Conservation (phyloP, 2,888 invertebrate genomes). For the Drosophila antonietae region DNA sequence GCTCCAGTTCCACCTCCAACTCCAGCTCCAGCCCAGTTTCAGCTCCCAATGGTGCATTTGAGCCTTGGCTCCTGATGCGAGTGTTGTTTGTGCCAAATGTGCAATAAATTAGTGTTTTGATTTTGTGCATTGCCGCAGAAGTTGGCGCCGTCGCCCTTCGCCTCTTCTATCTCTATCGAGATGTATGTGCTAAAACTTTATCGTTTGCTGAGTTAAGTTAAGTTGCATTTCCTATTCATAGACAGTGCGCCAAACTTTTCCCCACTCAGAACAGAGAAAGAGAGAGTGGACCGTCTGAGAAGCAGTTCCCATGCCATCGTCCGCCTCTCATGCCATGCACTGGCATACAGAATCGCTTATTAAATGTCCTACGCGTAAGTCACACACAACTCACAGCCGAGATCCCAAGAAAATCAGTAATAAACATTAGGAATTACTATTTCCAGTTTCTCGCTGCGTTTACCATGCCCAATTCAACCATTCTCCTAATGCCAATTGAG, state of each 20-base stretch:
- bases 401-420: slow-evolving; percentile 27
- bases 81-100: slow-evolving; percentile 78
- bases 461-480: slow-evolving; percentile 58
- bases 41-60: slow-evolving; percentile 56
- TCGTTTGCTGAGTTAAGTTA: slow-evolving; percentile 68
- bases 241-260: slow-evolving; percentile 60
- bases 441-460: slow-evolving; percentile 22
- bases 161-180: neutral
- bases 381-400: neutral
- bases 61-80: slow-evolving; percentile 61
- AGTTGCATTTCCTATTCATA: slow-evolving; percentile 72
- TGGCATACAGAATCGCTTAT: slow-evolving; percentile 62
- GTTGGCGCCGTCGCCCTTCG: slow-evolving; percentile 58
- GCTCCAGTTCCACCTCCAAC: slow-evolving; percentile 26
- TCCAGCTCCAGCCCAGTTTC: slow-evolving; percentile 20
- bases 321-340: slow-evolving; percentile 52
- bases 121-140: slow-evolving; percentile 70
- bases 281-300: slow-evolving; percentile 7
- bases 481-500: slow-evolving; percentile 47
- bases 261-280: neutral
- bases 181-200: slow-evolving; percentile 74
- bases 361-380: slow-evolving; percentile 40
- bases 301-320: slow-evolving; percentile 27
- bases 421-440: slow-evolving; percentile 68
- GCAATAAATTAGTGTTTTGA: slow-evolving; percentile 79